Conservation (phyloP, 1,140 invertebrate genomes). For the Philotrypesis tridentata region DNA sequence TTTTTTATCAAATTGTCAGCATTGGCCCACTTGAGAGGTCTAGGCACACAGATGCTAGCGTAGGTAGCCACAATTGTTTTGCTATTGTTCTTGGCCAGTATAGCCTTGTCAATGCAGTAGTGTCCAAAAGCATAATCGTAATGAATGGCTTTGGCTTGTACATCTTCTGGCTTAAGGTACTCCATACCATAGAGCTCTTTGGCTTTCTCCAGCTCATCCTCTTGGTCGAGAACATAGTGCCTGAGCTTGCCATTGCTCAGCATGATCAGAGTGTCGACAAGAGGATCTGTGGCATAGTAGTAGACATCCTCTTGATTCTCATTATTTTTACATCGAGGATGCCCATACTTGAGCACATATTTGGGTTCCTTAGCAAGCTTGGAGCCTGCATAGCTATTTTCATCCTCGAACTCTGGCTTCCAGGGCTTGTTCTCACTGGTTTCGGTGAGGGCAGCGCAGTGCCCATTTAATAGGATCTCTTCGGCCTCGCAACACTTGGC, state of each 20-base stretch:
- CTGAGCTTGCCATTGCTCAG: conserved; percentile 80
- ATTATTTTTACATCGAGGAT: conserved; percentile 80
- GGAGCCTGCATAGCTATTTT: conserved; percentile 45
- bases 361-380: conserved; percentile 35
- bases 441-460: conserved; percentile 77
- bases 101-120: conserved; percentile 87
- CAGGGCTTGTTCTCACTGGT: conserved; percentile 73
- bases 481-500: conserved; percentile 84
- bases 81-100: conserved; percentile 61
- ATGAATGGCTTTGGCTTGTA: conserved; percentile 69
- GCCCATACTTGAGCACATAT: conserved; percentile 74
- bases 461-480: conserved; percentile 80
- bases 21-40: conserved; percentile 80
- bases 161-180: conserved; percentile 63
- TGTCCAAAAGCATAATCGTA: conserved; percentile 83
- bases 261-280: conserved; percentile 78
- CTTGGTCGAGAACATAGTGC: conserved; percentile 78
- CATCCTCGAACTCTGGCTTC: conserved; percentile 63
- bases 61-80: conserved; percentile 74
- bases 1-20: conserved; percentile 82
- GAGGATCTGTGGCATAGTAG: conserved; percentile 75
- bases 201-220: conserved; percentile 48
- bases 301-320: conserved; percentile 83
- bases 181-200: conserved; percentile 71
- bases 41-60: conserved; percentile 84